A percentile compares a stretch with the other conserved stretches of the same genome.
Conservation (phyloP, 2,113 vertebrate species). For the Coturnix japonica region DNA sequence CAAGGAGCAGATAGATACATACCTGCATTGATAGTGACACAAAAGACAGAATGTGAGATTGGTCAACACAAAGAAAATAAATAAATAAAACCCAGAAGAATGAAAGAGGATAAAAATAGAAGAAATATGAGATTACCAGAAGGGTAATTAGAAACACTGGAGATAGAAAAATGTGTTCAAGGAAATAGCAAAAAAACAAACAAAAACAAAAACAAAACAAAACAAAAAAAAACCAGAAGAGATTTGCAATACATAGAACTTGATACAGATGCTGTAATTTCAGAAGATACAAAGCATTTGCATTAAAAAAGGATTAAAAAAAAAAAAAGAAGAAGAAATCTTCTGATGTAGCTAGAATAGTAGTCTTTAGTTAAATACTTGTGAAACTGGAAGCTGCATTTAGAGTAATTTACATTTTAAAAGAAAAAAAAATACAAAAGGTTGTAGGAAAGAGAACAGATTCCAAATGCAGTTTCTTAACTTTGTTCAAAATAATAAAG, state of each 20-base stretch:
- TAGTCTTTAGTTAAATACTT: background rate
- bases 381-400: background rate
- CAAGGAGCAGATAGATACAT: background rate
- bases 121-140: background rate
- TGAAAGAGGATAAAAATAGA: background rate
- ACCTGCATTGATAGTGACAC: background rate
- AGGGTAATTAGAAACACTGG: background rate
- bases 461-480: slow-evolving; percentile 39
- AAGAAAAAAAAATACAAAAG: background rate
- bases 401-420: slow-evolving; percentile 53
- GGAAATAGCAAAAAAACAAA: slow-evolving; percentile 1
- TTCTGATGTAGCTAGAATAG: background rate
- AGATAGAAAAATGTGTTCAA: background rate
- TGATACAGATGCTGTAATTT: background rate
- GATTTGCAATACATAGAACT: background rate
- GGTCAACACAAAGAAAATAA: background rate
- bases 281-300: background rate
- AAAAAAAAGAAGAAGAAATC: background rate
- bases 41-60: background rate
- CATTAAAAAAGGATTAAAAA: background rate
- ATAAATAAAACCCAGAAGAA: background rate
- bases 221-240: background rate
- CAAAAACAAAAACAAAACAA: background rate
- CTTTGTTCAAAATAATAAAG: slow-evolving; percentile 41
- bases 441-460: slow-evolving; percentile 37